These are phyloP conservation scores for Pangasius macronema DNA, from an alignment of 2,797 vertebrate genomes.

Conservation along the genomic window DNA sequence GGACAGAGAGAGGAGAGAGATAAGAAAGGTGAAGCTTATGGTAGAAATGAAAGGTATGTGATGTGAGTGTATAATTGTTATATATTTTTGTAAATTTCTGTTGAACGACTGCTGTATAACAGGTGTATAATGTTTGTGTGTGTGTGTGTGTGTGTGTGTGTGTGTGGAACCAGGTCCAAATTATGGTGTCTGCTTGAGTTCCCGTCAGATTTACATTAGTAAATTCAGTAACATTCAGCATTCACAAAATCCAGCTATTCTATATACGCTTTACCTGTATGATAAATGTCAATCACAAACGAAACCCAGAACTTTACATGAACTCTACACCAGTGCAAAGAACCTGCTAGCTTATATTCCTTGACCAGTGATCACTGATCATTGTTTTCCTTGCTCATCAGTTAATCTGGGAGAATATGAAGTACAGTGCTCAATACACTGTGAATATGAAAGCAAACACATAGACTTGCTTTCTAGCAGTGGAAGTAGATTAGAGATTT, in stretches of 20 bases:
- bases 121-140: not conserved
- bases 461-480: not conserved
- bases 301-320: not conserved
- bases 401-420: not conserved
- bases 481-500: not conserved
- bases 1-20: not conserved
- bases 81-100: not conserved
- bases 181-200: too few species aligned
- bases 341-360: not conserved
- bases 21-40: not conserved
- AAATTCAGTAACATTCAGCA: constrained; percentile 37
- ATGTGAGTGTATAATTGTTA: not conserved
- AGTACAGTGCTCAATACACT: not conserved
- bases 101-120: not conserved
- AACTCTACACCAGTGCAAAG: not conserved
- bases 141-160: not conserved
- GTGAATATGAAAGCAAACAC: not conserved
- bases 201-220: too few species aligned
- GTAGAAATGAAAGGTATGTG: not conserved
- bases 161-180: not conserved
- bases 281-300: not conserved
- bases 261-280: not conserved
- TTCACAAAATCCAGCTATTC: not conserved
- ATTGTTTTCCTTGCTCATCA: not conserved
- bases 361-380: not conserved